Base-by-base conservation (phyloP, 1,140 invertebrate genomes). In the Drosophila pseudoobscura region DNA sequence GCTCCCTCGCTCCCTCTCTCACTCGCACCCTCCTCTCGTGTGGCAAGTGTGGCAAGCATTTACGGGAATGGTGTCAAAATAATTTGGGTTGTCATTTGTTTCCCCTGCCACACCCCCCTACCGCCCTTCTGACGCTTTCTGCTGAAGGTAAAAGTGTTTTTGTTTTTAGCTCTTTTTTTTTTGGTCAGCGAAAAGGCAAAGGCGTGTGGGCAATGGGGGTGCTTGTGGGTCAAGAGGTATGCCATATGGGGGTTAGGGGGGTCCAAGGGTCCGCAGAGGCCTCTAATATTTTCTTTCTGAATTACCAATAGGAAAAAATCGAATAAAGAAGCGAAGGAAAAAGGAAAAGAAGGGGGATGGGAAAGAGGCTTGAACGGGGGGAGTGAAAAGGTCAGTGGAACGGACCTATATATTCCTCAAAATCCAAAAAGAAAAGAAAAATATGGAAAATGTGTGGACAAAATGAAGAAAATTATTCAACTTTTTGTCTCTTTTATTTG, bases 41-140 rank as follows among this genome's bases (percentile, higher is more conserved):
- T 61, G 62, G 55, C 35, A 39, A 39, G 35, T 39, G 35, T 39
- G 35, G 61, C 26, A 31, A 71, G 60, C 65, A 55, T 64, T 80
- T 80, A 78, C 39, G 83, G 78, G 88, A 88, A 87, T 82, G 83
- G 83, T 88, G 78, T 88, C 78, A 83, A 88, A 88, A 88, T 88
- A 87, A 87, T 87, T 87, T 78, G 64, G 82, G 60, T 75, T 87
- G 65, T 87, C 82, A 87, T 82, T 87, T 87, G 75, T 87, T 87
- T 80, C 69, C 11, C 52, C 52, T 35, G 49, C 45, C 47, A 35
- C 63, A 59, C 26, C 41, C 17, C 6, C 56, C 57, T 31, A 13
- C 1, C 4, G 35, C 11, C 35, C 35, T 39, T 13, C 35, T 5
- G 35, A 1, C 35, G 11, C 11, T 39, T 13, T 39, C 11, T 13